phyloP scores from a whole-genome alignment of 2,888 invertebrate species.

The Tribolium freemani region DNA sequence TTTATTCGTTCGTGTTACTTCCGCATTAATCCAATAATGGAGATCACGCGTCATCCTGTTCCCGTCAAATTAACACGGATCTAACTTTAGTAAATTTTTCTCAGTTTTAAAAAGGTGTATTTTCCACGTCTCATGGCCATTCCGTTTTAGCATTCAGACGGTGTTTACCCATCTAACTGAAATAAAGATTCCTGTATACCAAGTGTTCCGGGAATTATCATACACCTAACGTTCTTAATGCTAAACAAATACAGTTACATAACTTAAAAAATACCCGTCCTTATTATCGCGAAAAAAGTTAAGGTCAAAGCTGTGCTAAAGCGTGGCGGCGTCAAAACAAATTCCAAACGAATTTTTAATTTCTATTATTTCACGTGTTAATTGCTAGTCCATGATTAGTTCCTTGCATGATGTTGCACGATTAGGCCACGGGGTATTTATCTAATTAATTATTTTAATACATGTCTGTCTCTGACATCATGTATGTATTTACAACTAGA shows the following conservation, averaged over 20 bases:
- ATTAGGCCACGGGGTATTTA: conserved; percentile 3
- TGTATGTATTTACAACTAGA: neutral
- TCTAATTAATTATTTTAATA: conserved; percentile 31
- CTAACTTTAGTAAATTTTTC: conserved; percentile 8
- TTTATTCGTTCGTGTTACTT: neutral
- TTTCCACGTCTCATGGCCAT: conserved; percentile 22
- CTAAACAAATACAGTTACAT: conserved; percentile 24
- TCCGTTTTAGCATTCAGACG: conserved; percentile 20
- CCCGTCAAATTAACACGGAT: neutral
- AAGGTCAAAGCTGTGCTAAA: conserved; percentile 7
- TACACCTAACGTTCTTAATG: neutral
- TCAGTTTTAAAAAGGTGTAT: conserved; percentile 2
- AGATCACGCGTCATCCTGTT: neutral
- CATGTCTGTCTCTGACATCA: conserved; percentile 23
- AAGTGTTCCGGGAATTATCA: conserved; percentile 30
- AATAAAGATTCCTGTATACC: conserved; percentile 7
- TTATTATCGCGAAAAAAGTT: conserved; percentile 13
- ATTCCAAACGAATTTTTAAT: neutral
- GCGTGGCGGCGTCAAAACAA: conserved; percentile 6
- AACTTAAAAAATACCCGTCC: conserved; percentile 13
- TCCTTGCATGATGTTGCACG: conserved; percentile 18
- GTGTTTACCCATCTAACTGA: conserved; percentile 21
- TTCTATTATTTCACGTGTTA: conserved; percentile 5
- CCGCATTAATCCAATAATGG: neutral
- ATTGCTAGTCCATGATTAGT: conserved; percentile 9